Percentiles rank a stretch among this genome's conserved stretches.
Conservation (phyloP, 2,113 vertebrate species). For the Malaclemys terrapin region DNA sequence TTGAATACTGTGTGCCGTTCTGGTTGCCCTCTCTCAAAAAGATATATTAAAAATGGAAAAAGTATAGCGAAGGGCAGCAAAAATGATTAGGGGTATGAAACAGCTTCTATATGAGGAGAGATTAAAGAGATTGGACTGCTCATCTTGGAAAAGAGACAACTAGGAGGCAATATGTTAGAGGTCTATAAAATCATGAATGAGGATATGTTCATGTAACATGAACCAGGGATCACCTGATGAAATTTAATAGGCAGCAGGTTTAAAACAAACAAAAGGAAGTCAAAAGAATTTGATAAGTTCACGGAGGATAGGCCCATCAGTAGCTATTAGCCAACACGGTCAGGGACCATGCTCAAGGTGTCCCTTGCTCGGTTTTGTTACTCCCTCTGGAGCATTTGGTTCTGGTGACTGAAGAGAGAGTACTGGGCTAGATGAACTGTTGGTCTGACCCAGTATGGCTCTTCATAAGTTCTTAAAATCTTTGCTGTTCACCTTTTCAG, state of each 20-base stretch:
- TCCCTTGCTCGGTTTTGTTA: neutral
- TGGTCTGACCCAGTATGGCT: neutral
- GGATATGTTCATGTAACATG: neutral
- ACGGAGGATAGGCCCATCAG: neutral
- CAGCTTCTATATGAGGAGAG: neutral
- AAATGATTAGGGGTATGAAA: neutral
- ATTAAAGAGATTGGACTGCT: neutral
- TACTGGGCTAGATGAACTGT: neutral
- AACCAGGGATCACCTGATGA: neutral
- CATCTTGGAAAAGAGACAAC: neutral
- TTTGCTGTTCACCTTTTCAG: slow-evolving; percentile 3
- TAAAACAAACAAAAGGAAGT: neutral
- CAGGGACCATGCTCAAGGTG: neutral
- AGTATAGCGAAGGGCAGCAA: neutral
- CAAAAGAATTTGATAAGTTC: neutral
- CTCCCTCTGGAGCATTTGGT: neutral
- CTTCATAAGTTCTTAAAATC: neutral
- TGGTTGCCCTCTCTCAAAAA: neutral
- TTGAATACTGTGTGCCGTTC: neutral
- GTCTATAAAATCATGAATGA: neutral
- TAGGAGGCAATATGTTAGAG: neutral
- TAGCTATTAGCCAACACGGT: neutral
- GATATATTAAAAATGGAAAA: neutral
- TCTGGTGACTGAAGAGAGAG: neutral
- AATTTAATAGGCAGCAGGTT: neutral